Conservation (phyloP, 2,113 vertebrate species). For the Neotragus pygmaeus region DNA sequence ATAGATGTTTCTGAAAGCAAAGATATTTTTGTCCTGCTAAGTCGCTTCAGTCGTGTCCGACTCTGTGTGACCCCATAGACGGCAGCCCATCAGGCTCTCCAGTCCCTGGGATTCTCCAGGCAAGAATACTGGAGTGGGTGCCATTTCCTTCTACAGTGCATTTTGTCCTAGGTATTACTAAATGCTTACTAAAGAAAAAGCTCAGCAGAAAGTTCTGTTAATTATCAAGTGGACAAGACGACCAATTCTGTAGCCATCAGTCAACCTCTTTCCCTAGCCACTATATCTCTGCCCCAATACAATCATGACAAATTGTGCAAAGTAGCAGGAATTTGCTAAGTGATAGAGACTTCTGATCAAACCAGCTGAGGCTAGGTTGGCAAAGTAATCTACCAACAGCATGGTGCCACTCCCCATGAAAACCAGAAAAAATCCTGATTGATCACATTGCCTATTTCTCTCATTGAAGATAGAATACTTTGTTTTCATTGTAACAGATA, state of each 20-base stretch:
- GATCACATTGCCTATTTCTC: neutral
- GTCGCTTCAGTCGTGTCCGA: rapidly evolving
- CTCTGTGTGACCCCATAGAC: no score
- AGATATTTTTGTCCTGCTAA: neutral
- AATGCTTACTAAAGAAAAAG: neutral
- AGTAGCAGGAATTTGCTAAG: neutral
- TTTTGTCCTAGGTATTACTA: neutral
- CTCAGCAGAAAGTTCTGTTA: neutral
- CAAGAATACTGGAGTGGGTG: no score
- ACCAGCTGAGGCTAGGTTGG: neutral
- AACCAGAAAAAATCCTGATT: neutral
- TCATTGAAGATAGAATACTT: neutral
- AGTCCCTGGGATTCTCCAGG: no score
- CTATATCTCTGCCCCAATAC: neutral
- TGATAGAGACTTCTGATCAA: neutral
- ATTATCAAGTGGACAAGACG: neutral
- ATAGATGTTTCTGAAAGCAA: neutral
- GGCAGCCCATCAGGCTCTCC: no score
- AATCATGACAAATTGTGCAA: neutral
- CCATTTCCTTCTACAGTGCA: no score
- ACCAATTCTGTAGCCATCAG: neutral
- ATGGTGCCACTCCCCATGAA: neutral
- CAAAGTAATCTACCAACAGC: neutral
- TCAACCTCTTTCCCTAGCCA: neutral
- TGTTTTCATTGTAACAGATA: neutral